A percentile compares a stretch with the other conserved stretches of the same genome.
phyloP scores from a whole-genome alignment of 2,888 invertebrate genomes.

The Encarsia formosa region DNA sequence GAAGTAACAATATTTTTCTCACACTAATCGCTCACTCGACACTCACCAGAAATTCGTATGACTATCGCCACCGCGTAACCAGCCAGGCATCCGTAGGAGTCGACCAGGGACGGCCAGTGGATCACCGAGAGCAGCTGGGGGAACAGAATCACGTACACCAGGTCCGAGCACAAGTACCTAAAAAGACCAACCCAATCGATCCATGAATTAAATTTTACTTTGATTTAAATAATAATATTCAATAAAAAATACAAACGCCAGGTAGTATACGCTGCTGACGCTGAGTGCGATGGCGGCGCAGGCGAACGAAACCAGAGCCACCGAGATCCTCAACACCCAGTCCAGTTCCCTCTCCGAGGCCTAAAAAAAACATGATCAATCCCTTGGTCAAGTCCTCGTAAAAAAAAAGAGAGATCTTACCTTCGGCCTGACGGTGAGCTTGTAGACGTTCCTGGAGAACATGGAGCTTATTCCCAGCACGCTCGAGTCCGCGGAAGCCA shows the following conservation, averaged over 20 bases:
- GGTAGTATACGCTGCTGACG: slow-evolving; percentile 63
- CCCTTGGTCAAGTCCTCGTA: neutral
- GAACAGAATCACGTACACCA: slow-evolving; percentile 69
- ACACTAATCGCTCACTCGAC: too few species aligned
- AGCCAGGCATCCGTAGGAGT: slow-evolving; percentile 65
- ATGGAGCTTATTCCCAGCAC: slow-evolving; percentile 68
- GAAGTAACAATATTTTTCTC: too few species aligned
- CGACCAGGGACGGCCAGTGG: slow-evolving; percentile 60
- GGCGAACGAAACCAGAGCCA: slow-evolving; percentile 60
- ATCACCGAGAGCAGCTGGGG: slow-evolving; percentile 67
- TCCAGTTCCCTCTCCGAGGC: slow-evolving; percentile 66
- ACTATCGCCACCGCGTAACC: slow-evolving; percentile 55
- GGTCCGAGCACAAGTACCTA: slow-evolving; percentile 64
- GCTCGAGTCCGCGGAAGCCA: slow-evolving; percentile 72
- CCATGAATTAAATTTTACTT: neutral
- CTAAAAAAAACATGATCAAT: slow-evolving; percentile 44
- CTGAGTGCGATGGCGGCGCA: slow-evolving; percentile 63
- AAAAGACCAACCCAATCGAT: too few species aligned
- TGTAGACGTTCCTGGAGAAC: slow-evolving; percentile 70
- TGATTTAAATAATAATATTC: neutral
- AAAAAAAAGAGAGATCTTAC: slow-evolving; percentile 48
- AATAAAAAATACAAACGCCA: slow-evolving; percentile 46
- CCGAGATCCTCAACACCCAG: slow-evolving; percentile 63
- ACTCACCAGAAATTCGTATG: slow-evolving; percentile 52
- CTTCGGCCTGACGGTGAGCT: slow-evolving; percentile 61